Conservation (phyloP, 2,888 invertebrate species). For the Parelbella ahira region DNA sequence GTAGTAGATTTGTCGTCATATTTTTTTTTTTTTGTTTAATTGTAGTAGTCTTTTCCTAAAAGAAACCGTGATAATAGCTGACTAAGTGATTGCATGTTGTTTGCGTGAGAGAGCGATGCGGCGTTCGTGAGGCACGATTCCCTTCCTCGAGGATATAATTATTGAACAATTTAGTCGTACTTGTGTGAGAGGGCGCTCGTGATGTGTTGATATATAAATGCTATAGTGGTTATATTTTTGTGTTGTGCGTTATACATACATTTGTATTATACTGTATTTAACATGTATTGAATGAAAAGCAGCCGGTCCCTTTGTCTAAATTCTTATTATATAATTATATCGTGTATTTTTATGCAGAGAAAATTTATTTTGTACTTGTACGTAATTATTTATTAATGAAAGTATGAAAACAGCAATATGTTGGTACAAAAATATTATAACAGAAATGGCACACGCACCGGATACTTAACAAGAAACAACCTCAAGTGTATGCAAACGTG, state of each 20-base stretch:
- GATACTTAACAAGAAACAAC: not conserved
- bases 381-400: constrained; percentile 22
- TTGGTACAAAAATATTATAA: constrained; percentile 18
- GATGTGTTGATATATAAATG: constrained; percentile 47
- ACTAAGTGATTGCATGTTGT: constrained; percentile 68
- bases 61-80: constrained; percentile 80
- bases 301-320: constrained; percentile 31
- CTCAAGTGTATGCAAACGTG: no score
- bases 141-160: constrained; percentile 64
- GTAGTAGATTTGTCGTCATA: constrained; percentile 70
- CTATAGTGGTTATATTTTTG: constrained; percentile 48
- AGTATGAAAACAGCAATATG: constrained; percentile 19
- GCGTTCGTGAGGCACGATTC: constrained; percentile 72
- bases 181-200: constrained; percentile 59
- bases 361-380: constrained; percentile 25
- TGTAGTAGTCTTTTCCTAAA: constrained; percentile 67
- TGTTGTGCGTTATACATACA: constrained; percentile 52
- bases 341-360: constrained; percentile 26
- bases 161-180: constrained; percentile 48
- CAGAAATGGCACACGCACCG: constrained; percentile 10
- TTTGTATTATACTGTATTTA: constrained; percentile 26
- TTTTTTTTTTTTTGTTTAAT: constrained; percentile 66
- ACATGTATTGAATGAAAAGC: constrained; percentile 32
- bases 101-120: constrained; percentile 59
- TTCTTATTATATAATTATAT: constrained; percentile 27